These are phyloP conservation scores for Caradrina kadenii DNA, from an alignment of 2,888 invertebrate species.

Conservation along the genomic window DNA sequence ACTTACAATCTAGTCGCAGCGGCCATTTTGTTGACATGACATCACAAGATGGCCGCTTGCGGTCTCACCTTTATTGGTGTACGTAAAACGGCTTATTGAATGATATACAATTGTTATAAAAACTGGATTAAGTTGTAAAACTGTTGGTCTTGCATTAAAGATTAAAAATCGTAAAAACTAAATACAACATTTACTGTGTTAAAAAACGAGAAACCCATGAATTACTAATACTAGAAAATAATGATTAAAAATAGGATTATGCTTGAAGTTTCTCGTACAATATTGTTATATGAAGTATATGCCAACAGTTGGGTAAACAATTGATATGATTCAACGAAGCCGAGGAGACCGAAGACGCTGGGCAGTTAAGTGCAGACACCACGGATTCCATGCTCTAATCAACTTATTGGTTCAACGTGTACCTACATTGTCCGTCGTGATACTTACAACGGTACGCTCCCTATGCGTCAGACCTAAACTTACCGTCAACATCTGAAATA, in stretches of 20 bases:
- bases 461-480: slow-evolving; percentile 86
- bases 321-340: slow-evolving; percentile 67
- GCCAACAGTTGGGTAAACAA: slow-evolving; percentile 45
- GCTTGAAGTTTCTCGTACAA: slow-evolving; percentile 17
- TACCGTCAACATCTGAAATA: slow-evolving; percentile 91
- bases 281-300: slow-evolving; percentile 35
- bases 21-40: slow-evolving; percentile 81
- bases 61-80: slow-evolving; percentile 75
- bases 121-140: slow-evolving; percentile 23
- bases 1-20: slow-evolving; percentile 84
- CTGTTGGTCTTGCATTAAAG: slow-evolving; percentile 48
- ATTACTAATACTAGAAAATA: not conserved
- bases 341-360: slow-evolving; percentile 65
- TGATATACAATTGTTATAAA: slow-evolving; percentile 62
- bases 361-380: slow-evolving; percentile 73
- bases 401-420: slow-evolving; percentile 67
- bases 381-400: slow-evolving; percentile 76
- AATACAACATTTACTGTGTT: slow-evolving; percentile 50
- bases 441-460: slow-evolving; percentile 78
- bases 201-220: slow-evolving; percentile 10
- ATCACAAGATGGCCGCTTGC: slow-evolving; percentile 84
- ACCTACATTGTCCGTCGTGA: slow-evolving; percentile 73
- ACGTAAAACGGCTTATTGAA: slow-evolving; percentile 73
- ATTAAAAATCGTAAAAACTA: slow-evolving; percentile 19
- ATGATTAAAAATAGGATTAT: slow-evolving; percentile 20